Evolutionary conservation across 1,140 invertebrate genomes (phyloP).

Genomic region (Lerema accius): DNA sequence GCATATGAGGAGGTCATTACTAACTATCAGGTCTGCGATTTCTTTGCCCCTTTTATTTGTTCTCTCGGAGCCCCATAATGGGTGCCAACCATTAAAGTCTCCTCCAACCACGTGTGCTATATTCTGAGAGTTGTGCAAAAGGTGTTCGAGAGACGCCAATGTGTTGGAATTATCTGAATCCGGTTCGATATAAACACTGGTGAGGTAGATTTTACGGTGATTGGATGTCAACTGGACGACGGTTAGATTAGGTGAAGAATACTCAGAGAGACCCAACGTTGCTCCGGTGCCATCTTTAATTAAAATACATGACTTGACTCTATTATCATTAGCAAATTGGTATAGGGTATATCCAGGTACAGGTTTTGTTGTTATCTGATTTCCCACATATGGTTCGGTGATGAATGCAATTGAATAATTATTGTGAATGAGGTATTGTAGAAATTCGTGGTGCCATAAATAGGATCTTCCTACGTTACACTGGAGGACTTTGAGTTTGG

Average conservation of each 20-base stretch:
- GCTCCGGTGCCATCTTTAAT: not conserved
- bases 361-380: not conserved
- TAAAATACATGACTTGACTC: constrained; percentile 24
- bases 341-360: not conserved
- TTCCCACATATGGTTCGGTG: constrained; percentile 12
- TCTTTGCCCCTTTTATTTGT: constrained; percentile 15
- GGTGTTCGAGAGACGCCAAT: not conserved
- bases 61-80: too few species aligned
- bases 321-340: constrained; percentile 1
- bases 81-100: too few species aligned
- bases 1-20: constrained; percentile 4
- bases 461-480: constrained; percentile 9
- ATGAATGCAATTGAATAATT: not conserved
- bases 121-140: constrained; percentile 2
- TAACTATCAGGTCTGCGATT: not conserved
- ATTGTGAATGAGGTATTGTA: not conserved
- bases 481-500: not conserved
- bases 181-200: constrained; percentile 29
- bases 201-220: not conserved
- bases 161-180: constrained; percentile 1
- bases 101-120: not conserved
- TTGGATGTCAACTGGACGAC: not conserved
- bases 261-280: constrained; percentile 7
- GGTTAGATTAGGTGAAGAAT: constrained; percentile 4
- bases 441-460: not conserved